Percentiles rank a stretch among this genome's conserved stretches.
Conservation (phyloP, 2,113 vertebrate species). For the Ramphastos sulfuratus region DNA sequence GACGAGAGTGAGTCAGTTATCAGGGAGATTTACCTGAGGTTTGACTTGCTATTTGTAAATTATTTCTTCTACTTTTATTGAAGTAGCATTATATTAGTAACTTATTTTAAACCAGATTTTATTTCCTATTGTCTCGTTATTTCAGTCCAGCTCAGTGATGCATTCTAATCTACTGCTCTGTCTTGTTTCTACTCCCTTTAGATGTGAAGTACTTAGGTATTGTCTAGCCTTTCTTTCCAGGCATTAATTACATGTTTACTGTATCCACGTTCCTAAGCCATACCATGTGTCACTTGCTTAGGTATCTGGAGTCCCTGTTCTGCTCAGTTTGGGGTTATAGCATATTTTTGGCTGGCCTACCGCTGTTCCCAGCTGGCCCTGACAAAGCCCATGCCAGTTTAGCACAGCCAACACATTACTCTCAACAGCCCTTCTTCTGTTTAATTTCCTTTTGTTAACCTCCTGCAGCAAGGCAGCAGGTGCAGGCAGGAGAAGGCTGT, state of each 20-base stretch:
- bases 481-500: neutral
- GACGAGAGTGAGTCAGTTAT: neutral
- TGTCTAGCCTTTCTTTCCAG: neutral
- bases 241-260: neutral
- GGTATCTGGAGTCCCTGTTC: neutral
- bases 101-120: neutral
- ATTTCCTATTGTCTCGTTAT: neutral
- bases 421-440: slow-evolving; percentile 1
- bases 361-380: neutral
- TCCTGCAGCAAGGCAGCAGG: neutral
- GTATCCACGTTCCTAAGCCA: neutral
- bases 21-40: neutral
- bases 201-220: neutral
- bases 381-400: neutral
- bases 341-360: neutral
- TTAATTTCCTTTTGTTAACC: neutral
- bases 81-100: neutral
- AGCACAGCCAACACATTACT: neutral
- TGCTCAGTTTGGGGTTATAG: neutral
- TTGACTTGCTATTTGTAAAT: neutral
- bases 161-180: neutral
- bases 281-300: neutral
- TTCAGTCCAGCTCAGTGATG: neutral
- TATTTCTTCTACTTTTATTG: neutral
- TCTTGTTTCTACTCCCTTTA: neutral